These are phyloP conservation scores for Drosophila repletoides DNA, from an alignment of 1,140 invertebrate species.

Conservation along the genomic window DNA sequence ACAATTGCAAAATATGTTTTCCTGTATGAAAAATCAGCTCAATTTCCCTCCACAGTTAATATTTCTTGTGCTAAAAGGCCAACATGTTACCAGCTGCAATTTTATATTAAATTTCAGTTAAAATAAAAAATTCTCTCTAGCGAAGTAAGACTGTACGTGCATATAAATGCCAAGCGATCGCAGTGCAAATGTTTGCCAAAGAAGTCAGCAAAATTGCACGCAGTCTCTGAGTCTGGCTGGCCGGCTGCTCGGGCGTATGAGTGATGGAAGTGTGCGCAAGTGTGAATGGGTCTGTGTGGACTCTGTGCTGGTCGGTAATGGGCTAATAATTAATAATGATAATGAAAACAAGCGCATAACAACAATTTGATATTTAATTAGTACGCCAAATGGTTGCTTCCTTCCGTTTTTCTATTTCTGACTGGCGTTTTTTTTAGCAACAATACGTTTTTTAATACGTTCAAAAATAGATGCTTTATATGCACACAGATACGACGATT, in stretches of 20 bases:
- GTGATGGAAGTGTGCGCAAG: conserved; percentile 51
- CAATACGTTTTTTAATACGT: conserved; percentile 43
- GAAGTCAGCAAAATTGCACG: conserved; percentile 24
- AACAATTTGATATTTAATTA: conserved; percentile 44
- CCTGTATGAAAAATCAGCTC: too few relatives aligned
- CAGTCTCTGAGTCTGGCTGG: not conserved
- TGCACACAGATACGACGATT: conserved; percentile 32
- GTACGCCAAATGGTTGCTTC: conserved; percentile 46
- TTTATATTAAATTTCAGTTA: too few relatives aligned
- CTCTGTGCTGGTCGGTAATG: not conserved
- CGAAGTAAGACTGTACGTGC: too few relatives aligned
- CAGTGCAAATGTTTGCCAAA: conserved; percentile 57
- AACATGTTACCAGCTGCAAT: too few relatives aligned
- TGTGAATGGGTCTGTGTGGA: conserved; percentile 6
- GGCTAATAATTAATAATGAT: conserved; percentile 7
- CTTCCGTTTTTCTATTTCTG: conserved; percentile 41
- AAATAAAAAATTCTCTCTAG: too few relatives aligned
- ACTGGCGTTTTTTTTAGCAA: conserved; percentile 19
- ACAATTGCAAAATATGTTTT: too few relatives aligned
- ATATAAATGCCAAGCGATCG: conserved; percentile 47
- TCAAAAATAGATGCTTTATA: conserved; percentile 46
- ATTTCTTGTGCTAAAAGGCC: too few relatives aligned
- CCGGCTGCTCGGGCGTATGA: conserved; percentile 47
- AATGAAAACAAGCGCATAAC: conserved; percentile 10
- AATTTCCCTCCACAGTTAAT: too few relatives aligned